Percentiles rank a stretch among this genome's conserved stretches.
phyloP scores from a whole-genome alignment of 1,140 invertebrate species.

The Drosophila biarmipes region DNA sequence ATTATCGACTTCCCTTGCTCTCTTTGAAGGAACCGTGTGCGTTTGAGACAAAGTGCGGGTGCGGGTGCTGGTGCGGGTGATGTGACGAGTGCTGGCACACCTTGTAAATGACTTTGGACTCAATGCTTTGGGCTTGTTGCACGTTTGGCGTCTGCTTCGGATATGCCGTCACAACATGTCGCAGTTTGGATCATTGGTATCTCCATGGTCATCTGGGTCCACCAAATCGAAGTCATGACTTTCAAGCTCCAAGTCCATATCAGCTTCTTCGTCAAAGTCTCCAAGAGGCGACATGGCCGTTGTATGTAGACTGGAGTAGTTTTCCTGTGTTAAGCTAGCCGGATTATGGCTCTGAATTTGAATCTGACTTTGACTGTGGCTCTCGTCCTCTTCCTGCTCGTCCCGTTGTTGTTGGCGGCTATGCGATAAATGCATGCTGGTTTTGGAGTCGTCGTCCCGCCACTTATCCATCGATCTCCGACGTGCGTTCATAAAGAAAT shows the following conservation, averaged over 20 bases:
- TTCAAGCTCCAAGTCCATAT: slow-evolving; percentile 77
- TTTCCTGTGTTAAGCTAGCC: slow-evolving; percentile 20
- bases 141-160: slow-evolving; percentile 15
- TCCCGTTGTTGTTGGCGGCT: slow-evolving; percentile 40
- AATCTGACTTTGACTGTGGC: slow-evolving; percentile 4
- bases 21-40: slow-evolving; percentile 5
- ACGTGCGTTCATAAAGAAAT: slow-evolving; percentile 99
- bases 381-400: slow-evolving; percentile 33
- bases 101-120: not conserved
- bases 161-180: slow-evolving; percentile 86
- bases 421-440: slow-evolving; percentile 27
- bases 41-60: slow-evolving; percentile 10
- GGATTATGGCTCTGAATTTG: slow-evolving; percentile 11
- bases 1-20: not conserved
- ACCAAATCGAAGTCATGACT: slow-evolving; percentile 84
- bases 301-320: slow-evolving; percentile 62
- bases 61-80: not conserved
- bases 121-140: slow-evolving; percentile 2
- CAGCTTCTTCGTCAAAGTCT: slow-evolving; percentile 63
- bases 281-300: slow-evolving; percentile 83
- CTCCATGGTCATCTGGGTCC: slow-evolving; percentile 81
- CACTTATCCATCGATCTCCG: slow-evolving; percentile 99
- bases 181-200: slow-evolving; percentile 77
- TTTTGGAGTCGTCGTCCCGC: slow-evolving; percentile 94
- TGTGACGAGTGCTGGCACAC: not conserved